Evolutionary conservation across 2,888 invertebrate genomes (phyloP).

Genomic region (Marasmarcha lunaedactyla): DNA sequence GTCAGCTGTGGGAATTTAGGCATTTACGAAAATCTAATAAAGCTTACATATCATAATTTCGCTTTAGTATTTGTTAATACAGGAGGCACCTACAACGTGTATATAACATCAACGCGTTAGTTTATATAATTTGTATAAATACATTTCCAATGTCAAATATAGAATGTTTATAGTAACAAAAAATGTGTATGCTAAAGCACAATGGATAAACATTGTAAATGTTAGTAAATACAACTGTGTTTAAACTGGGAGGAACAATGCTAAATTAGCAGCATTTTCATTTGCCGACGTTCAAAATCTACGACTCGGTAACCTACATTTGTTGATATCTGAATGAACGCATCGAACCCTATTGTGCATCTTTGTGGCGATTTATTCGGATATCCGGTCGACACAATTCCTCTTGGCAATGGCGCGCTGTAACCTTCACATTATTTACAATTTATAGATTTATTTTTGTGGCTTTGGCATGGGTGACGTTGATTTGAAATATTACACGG

Average conservation of each 20-base stretch:
- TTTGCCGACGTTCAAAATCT: constrained; percentile 8
- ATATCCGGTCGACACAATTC: constrained; percentile 12
- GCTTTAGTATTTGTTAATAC: no score
- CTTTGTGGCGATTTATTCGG: constrained; percentile 10
- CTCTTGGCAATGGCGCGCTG: constrained; percentile 11
- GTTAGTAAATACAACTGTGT: constrained; percentile 47
- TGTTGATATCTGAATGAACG: no score
- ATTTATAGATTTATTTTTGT: constrained; percentile 2
- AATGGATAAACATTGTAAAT: constrained; percentile 28
- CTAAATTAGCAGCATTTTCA: constrained; percentile 23
- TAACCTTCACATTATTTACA: constrained; percentile 9
- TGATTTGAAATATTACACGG: no score
- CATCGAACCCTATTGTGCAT: background rate
- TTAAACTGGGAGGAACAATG: constrained; percentile 34
- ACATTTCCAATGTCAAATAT: constrained; percentile 15
- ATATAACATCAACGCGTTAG: constrained; percentile 7
- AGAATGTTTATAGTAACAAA: constrained; percentile 24
- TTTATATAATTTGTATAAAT: constrained; percentile 12
- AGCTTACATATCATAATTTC: no score
- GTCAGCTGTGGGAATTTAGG: no score
- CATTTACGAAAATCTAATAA: no score
- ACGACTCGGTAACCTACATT: constrained; percentile 10
- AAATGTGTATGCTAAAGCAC: constrained; percentile 25
- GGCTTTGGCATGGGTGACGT: no score
- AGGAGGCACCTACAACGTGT: no score